These are phyloP conservation scores for Trachurus trachurus DNA, from an alignment of 2,797 vertebrate species.

Conservation along the genomic window DNA sequence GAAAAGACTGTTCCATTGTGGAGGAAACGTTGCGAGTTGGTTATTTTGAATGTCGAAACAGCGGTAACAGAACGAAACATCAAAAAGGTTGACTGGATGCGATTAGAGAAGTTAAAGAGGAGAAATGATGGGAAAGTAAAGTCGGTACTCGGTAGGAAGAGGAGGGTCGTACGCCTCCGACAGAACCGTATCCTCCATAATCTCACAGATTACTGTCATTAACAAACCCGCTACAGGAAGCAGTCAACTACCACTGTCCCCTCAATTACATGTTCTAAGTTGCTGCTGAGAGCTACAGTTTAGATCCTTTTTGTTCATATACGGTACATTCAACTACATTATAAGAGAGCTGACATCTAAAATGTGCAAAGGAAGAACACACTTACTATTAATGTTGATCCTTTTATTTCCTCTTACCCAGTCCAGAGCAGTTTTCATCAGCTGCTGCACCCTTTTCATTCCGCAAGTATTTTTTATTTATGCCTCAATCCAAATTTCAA, in stretches of 20 bases:
- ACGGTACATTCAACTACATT: slow-evolving; percentile 6
- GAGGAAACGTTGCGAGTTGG: slow-evolving; percentile 22
- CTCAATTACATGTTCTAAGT: slow-evolving; percentile 61
- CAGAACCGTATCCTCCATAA: slow-evolving; percentile 54
- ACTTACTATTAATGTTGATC: neutral
- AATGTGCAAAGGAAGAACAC: neutral
- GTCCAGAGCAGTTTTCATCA: neutral
- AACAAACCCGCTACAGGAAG: slow-evolving; percentile 59
- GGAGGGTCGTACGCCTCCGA: slow-evolving; percentile 15
- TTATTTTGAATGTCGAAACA: slow-evolving; percentile 36
- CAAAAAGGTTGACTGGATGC: neutral
- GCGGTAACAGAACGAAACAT: slow-evolving; percentile 32
- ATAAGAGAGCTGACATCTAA: neutral
- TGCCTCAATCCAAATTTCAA: slow-evolving; percentile 26
- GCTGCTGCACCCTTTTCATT: neutral
- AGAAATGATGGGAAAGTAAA: slow-evolving; percentile 20
- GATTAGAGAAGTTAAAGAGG: slow-evolving; percentile 1
- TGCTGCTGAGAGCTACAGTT: neutral
- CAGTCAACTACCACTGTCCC: slow-evolving; percentile 49
- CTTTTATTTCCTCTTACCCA: neutral
- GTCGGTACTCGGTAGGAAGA: neutral
- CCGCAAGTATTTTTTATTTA: slow-evolving; percentile 21
- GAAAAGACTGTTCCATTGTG: slow-evolving; percentile 22
- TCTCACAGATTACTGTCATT: slow-evolving; percentile 78
- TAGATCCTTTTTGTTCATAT: neutral